A percentile compares a stretch with the other conserved stretches of the same genome.
Evolutionary conservation across 2,113 vertebrate genomes (phyloP).

Genomic region (Scomber colias): DNA sequence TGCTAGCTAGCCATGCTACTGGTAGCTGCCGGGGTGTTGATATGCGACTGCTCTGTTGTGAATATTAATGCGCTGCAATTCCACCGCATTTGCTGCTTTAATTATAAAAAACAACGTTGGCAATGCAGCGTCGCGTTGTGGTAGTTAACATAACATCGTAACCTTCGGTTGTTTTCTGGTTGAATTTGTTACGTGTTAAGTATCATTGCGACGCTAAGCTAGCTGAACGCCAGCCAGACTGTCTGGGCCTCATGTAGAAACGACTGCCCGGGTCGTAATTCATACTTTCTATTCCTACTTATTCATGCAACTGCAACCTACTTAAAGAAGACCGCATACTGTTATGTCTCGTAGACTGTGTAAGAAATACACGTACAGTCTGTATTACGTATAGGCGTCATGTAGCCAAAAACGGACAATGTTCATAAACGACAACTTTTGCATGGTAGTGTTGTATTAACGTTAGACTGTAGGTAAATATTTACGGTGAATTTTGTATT

Average conservation of each 20-base stretch:
- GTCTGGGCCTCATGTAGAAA: slow-evolving; percentile 62
- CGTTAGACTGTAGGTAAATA: not conserved
- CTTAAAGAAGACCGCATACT: not conserved
- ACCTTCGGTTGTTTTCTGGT: not conserved
- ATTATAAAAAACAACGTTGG: not conserved
- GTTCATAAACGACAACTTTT: not conserved
- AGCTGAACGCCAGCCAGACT: slow-evolving; percentile 41
- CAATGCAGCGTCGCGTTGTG: rapidly evolving
- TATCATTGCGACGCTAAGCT: slow-evolving; percentile 54
- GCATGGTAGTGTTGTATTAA: not conserved
- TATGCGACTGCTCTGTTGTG: slow-evolving; percentile 36
- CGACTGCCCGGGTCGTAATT: not conserved
- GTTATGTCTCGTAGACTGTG: no score
- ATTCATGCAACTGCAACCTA: not conserved
- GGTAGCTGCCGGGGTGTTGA: slow-evolving; percentile 41
- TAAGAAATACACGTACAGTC: no score
- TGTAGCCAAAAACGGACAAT: not conserved
- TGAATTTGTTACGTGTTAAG: slow-evolving; percentile 12
- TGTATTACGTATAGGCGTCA: not conserved
- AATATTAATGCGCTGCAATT: slow-evolving; percentile 2
- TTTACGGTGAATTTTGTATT: not conserved
- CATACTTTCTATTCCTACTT: not conserved
- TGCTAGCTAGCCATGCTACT: slow-evolving; percentile 68
- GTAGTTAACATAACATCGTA: not conserved
- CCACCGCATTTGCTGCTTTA: not conserved